Evolutionary conservation across 2,113 vertebrate species (phyloP).

Genomic region (Thalassoma bifasciatum): DNA sequence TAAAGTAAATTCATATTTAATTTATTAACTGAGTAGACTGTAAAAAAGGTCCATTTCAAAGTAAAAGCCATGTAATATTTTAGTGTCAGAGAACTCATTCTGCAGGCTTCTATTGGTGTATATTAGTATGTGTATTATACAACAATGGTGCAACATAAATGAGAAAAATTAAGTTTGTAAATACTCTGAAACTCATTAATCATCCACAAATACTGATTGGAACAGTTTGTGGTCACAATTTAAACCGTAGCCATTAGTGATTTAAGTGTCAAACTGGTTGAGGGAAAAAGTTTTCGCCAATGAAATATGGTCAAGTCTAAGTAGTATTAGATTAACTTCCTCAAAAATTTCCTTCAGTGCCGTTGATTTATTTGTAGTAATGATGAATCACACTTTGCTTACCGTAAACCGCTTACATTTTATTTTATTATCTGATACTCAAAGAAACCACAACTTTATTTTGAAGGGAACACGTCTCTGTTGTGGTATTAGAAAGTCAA

Average conservation of each 20-base stretch:
- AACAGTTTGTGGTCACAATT: not conserved
- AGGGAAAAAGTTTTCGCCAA: not conserved
- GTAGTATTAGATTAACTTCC: no score
- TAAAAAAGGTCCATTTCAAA: no score
- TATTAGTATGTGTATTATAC: no score
- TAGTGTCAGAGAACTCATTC: no score
- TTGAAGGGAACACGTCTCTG: not conserved
- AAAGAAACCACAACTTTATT: not conserved
- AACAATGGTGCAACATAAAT: no score
- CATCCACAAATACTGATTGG: not conserved
- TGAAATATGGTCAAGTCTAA: not conserved
- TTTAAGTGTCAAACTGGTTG: not conserved
- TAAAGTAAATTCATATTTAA: no score
- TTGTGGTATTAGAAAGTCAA: not conserved
- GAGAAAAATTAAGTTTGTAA: not conserved
- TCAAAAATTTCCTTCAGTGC: no score
- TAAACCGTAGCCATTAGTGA: not conserved
- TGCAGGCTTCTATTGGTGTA: no score
- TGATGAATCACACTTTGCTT: no score
- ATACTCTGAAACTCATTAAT: not conserved
- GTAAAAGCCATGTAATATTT: no score
- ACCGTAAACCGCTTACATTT: not conserved
- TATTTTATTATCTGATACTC: not conserved
- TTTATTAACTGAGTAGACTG: no score
- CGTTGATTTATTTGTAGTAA: no score